phyloP scores from a whole-genome alignment of 2,797 vertebrate genomes.

The Avahi laniger region DNA sequence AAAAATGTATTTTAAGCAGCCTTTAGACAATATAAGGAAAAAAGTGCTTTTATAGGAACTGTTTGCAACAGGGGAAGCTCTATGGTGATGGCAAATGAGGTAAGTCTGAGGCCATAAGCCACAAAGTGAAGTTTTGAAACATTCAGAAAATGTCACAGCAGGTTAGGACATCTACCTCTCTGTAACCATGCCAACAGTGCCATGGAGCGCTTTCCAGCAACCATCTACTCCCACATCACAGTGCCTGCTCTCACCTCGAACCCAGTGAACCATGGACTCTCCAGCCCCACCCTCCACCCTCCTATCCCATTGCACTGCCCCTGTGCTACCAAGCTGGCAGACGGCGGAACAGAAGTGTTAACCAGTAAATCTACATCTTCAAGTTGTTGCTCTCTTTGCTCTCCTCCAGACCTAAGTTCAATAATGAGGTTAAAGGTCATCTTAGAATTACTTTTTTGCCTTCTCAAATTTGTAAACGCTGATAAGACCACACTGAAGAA shows the following conservation, averaged over 20 bases:
- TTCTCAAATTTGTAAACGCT: background rate
- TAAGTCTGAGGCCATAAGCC: slow-evolving; percentile 37
- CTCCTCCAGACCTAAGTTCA: slow-evolving; percentile 34
- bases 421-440: slow-evolving; percentile 54
- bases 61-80: background rate
- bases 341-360: slow-evolving; percentile 46
- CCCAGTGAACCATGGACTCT: background rate
- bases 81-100: background rate
- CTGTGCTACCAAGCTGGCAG: background rate
- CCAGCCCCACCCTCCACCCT: background rate
- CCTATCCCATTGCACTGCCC: background rate
- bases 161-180: slow-evolving; percentile 4
- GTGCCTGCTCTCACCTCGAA: background rate
- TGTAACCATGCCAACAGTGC: slow-evolving; percentile 60
- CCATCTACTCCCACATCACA: slow-evolving; percentile 31
- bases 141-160: slow-evolving; percentile 12
- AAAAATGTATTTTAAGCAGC: background rate
- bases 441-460: background rate
- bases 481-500: background rate
- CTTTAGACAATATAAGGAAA: background rate
- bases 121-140: slow-evolving; percentile 27
- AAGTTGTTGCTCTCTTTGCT: slow-evolving; percentile 44
- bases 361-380: background rate
- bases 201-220: background rate
- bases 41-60: background rate